Evolutionary conservation across 2,888 invertebrate genomes (phyloP), one percentile per base, ranked within the genome.

Genomic region (Pocota personata): DNA sequence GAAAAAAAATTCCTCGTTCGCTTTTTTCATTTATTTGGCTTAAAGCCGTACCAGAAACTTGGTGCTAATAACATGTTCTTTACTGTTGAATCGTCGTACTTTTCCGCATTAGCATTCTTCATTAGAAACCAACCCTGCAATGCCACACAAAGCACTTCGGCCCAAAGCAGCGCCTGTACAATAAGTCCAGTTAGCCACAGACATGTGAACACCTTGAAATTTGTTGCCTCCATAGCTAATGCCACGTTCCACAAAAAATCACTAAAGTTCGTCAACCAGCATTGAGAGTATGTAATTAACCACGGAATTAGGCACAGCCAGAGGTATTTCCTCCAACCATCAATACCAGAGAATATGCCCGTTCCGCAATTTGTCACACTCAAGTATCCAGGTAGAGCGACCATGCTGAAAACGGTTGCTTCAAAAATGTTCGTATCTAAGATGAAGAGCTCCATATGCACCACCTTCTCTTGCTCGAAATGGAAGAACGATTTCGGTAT

Each of bases 291-390:
- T 24, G 87, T 88, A 83, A 89, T 88, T 79, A 89, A 87, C 89
- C 89, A 89, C 19, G 89, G 89, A 43, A 87, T 62, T 12, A 88
- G 87, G 64, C 83, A 87, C 48, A 89, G 37, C 89, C 89, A 89
- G 7, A 88, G 82, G 72, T 88, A 89, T 79, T 88, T 88, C 27
- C 76, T 82, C 27, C 66, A 67, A 10, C 88, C 87, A 62, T 86
- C 79, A 64, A 79, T 79, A 12, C 57, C 43, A 19, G 84, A 72
- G n/a, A 75, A 69, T 21, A 80, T 35, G n/a, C 76, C 73, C 4
- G 55, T 64, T 7, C 62, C 14, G 27, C 43, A 21, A 43, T 73
- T 82, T 52, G 82, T 76, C 35, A 88, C 88, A 10, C 79, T 73
- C 57, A 88, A 78, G 55, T 88, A 88, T 40, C 89, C 89, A 14